Base-by-base conservation (phyloP, 2,113 vertebrate genomes). In the Ictalurus furcatus region DNA sequence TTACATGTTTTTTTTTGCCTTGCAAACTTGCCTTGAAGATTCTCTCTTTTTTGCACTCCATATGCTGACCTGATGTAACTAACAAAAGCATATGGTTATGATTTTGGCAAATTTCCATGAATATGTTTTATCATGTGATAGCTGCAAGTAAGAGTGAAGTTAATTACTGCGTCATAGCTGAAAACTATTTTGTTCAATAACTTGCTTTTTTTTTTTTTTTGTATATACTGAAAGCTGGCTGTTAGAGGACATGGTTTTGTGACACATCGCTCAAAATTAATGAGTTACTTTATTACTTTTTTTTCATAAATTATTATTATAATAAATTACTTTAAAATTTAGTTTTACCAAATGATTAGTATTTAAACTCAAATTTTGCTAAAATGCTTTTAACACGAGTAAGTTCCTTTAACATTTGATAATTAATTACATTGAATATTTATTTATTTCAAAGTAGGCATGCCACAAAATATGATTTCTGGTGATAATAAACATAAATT, bases 71-170 rank as follows among this genome's bases (percentile, higher is more conserved):
- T 84, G 1, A 58, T 89, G 85, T 63, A 87, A 40, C 23, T 44
- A 58, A 80, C 76, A 59, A 74, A 58, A 90, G 59, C 91, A 92
- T 88, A 90, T 92, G 91, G 69, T 67, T 84, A 65, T 79, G 87
- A 89, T 48, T 87, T 78, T 89, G 87, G 73, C 65, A 85, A 78
- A 83, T 82, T 84, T 84, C 71, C 56, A 85, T 69, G 84, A 52
- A 87, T 85, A 65, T 71, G 37, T 21, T 88, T 37, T 78, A 83
- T 67, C 81, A 37, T 48, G 56, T 56, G 56, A 74, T 44, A 85
- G 52, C 78, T 83, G n/a, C 30, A 81, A 14, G 21, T 86, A 14
- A 3, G 48, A 23, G 25, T 61, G 30, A 34, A 61, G 34, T 61
- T 83, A 83, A 63, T 44, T 84, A 63, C 21, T 74, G 69, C 30